phyloP scores from a whole-genome alignment of 35 echinoderm and acorn worm species.

The Lytechinus variegatus region DNA sequence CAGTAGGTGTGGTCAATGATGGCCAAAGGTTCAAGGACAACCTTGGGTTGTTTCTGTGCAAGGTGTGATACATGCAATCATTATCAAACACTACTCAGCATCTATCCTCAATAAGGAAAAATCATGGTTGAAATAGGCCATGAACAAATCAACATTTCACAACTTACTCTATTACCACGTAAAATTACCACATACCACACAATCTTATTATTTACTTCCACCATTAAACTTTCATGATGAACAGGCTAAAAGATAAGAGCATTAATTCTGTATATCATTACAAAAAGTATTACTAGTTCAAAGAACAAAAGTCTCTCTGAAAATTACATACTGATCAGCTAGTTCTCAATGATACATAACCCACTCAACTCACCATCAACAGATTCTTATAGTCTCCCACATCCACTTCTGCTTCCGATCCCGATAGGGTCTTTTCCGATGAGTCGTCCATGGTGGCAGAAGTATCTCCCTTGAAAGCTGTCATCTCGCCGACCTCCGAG shows the following conservation, averaged over 20 bases:
- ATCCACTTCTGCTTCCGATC: constrained; percentile 31
- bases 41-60: neutral
- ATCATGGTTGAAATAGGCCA: no score
- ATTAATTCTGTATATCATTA: no score
- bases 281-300: no score
- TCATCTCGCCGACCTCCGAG: constrained; percentile 42
- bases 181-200: no score
- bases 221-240: no score
- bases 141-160: no score
- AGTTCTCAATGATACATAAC: neutral
- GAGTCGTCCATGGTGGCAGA: neutral
- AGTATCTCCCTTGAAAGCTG: neutral
- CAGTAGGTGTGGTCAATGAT: constrained; percentile 87
- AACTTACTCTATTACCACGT: no score
- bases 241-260: no score
- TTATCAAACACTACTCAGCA: neutral
- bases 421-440: constrained; percentile 9
- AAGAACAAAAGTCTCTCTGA: no score
- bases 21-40: constrained; percentile 41
- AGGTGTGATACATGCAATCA: neutral
- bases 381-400: constrained; percentile 22
- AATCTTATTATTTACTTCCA: no score
- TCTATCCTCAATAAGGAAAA: neutral
- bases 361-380: neutral
- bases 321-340: no score